Evolutionary conservation across 2,888 invertebrate genomes (phyloP).

Genomic region (Blastobasis lacticolella): DNA sequence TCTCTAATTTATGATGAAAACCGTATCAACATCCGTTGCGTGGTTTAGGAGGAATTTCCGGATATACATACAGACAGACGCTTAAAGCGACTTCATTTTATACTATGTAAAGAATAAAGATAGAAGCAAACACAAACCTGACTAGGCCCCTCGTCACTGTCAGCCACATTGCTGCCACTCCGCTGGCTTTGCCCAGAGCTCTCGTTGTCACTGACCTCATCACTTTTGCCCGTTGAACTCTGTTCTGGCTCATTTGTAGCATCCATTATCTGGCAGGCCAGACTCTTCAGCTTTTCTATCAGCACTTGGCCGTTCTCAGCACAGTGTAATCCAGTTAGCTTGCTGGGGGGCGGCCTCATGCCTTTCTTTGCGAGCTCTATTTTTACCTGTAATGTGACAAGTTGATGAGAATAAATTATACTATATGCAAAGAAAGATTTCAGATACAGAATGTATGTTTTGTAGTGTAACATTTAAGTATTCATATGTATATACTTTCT

Average conservation of each 20-base stretch:
- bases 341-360: constrained; percentile 55
- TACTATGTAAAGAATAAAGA: too few relatives aligned
- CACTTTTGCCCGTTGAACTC: constrained; percentile 14
- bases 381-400: constrained; percentile 23
- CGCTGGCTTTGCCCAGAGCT: constrained; percentile 4
- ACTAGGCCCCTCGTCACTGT: constrained; percentile 39
- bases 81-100: too few relatives aligned
- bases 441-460: too few relatives aligned
- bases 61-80: too few relatives aligned
- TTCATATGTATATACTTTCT: too few relatives aligned
- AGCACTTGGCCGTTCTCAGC: constrained; percentile 55
- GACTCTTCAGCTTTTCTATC: constrained; percentile 51
- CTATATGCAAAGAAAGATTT: too few relatives aligned
- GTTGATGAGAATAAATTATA: too few relatives aligned
- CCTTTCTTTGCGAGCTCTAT: constrained; percentile 55
- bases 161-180: constrained; percentile 7
- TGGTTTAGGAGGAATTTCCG: too few relatives aligned
- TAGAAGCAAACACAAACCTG: too few relatives aligned
- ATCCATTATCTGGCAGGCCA: constrained; percentile 52
- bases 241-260: constrained; percentile 22
- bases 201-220: constrained; percentile 5
- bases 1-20: too few relatives aligned
- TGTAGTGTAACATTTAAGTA: too few relatives aligned
- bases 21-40: too few relatives aligned
- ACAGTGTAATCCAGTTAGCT: constrained; percentile 43